Percentiles rank a stretch among this genome's conserved stretches.
These are phyloP conservation scores for Pseudococcus jackbeardsleyi DNA, from an alignment of 2,888 invertebrate species.

Conservation along the genomic window DNA sequence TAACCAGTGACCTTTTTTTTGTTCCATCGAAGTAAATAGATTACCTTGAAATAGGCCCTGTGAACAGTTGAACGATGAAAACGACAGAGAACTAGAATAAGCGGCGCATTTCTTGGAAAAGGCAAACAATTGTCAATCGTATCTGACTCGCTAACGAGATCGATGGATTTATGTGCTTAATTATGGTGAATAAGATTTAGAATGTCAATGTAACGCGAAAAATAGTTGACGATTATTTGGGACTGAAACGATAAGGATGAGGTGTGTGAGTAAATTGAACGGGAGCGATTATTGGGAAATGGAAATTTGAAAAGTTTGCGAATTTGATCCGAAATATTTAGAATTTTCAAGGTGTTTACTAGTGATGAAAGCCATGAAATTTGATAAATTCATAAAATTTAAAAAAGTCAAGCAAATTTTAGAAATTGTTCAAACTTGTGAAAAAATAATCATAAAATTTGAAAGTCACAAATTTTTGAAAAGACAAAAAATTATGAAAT, in stretches of 20 bases:
- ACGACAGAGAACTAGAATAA: neutral
- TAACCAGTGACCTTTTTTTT: neutral
- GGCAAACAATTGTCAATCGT: neutral
- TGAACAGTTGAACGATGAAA: neutral
- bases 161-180: neutral
- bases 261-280: neutral
- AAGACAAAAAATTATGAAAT: too few relatives aligned
- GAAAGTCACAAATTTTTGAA: too few relatives aligned
- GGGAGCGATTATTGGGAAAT: neutral
- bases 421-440: too few relatives aligned
- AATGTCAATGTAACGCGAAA: too few relatives aligned
- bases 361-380: too few relatives aligned
- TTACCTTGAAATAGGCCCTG: neutral
- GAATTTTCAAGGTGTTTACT: too few relatives aligned
- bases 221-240: neutral
- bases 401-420: too few relatives aligned
- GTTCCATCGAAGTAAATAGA: neutral
- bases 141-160: neutral
- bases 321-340: too few relatives aligned
- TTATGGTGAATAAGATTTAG: neutral
- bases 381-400: too few relatives aligned
- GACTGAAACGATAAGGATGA: neutral
- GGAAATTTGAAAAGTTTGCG: neutral
- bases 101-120: neutral
- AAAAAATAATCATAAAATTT: too few relatives aligned